phyloP scores from a whole-genome alignment of 2,113 vertebrate species.

The Athene noctua region DNA sequence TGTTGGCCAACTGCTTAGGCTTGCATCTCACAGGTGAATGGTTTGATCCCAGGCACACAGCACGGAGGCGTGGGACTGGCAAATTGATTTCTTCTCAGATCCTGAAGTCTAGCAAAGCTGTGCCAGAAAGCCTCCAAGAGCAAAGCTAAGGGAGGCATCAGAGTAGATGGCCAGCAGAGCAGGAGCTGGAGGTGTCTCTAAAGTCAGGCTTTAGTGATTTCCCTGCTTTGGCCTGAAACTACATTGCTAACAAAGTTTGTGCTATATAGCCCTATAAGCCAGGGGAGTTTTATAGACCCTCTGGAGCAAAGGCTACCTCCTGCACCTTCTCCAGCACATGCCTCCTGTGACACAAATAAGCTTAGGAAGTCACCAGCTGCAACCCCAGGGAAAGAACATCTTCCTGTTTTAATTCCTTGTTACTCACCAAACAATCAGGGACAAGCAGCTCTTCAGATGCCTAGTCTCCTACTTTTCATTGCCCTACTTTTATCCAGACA shows the following conservation, averaged over 20 bases:
- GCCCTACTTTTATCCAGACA: background rate
- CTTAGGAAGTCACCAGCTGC: background rate
- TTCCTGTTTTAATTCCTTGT: background rate
- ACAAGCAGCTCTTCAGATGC: background rate
- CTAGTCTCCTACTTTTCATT: background rate
- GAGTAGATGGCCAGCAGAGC: background rate
- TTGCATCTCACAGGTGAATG: background rate
- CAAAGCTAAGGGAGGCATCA: background rate
- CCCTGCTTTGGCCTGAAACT: background rate
- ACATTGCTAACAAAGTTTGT: background rate
- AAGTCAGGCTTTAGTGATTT: background rate
- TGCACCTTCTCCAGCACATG: accelerated
- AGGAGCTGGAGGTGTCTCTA: background rate
- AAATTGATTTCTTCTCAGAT: background rate
- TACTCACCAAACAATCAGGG: background rate
- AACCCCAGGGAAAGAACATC: background rate
- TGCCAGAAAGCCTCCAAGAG: background rate
- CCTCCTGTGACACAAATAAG: background rate
- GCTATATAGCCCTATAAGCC: background rate
- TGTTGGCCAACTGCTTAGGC: background rate
- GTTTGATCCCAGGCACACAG: background rate
- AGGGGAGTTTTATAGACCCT: background rate
- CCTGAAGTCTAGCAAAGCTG: background rate
- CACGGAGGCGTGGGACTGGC: accelerated
- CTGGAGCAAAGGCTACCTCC: background rate